These are phyloP conservation scores for Phasia obesa DNA, from an alignment of 2,888 invertebrate species.

Conservation along the genomic window DNA sequence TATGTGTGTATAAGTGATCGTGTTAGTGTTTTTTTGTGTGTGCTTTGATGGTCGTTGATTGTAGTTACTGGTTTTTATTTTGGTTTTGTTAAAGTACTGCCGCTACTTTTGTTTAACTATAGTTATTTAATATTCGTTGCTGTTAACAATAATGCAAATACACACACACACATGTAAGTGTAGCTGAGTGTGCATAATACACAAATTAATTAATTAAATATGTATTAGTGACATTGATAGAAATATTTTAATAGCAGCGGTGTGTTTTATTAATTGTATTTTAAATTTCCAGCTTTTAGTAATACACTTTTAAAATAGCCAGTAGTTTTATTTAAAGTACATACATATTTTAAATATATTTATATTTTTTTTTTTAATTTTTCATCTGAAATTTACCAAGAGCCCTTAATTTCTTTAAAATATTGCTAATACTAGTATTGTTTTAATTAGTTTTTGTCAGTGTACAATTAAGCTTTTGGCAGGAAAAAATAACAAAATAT, in stretches of 20 bases:
- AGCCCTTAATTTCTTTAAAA: no score
- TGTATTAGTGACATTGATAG: constrained; percentile 63
- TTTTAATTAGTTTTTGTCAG: background rate
- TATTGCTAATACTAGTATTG: background rate
- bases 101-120: constrained; percentile 10
- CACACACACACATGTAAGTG: background rate
- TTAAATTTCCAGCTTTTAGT: background rate
- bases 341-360: no score
- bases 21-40: background rate
- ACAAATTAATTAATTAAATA: constrained; percentile 69
- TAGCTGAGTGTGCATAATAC: background rate
- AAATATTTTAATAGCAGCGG: constrained; percentile 50
- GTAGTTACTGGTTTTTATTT: constrained; percentile 37
- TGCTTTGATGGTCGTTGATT: constrained; percentile 23
- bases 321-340: no score
- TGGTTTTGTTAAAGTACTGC: constrained; percentile 35
- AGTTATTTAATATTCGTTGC: constrained; percentile 56
- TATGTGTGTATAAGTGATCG: constrained; percentile 3
- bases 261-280: constrained; percentile 2
- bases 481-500: background rate
- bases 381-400: no score
- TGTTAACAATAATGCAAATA: constrained; percentile 36
- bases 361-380: no score
- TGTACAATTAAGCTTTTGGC: background rate
- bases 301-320: constrained; percentile 4